Evolutionary conservation across 2,113 vertebrate species (phyloP), one percentile per base, ranked within the genome.

Genomic region (Casuarius casuarius): DNA sequence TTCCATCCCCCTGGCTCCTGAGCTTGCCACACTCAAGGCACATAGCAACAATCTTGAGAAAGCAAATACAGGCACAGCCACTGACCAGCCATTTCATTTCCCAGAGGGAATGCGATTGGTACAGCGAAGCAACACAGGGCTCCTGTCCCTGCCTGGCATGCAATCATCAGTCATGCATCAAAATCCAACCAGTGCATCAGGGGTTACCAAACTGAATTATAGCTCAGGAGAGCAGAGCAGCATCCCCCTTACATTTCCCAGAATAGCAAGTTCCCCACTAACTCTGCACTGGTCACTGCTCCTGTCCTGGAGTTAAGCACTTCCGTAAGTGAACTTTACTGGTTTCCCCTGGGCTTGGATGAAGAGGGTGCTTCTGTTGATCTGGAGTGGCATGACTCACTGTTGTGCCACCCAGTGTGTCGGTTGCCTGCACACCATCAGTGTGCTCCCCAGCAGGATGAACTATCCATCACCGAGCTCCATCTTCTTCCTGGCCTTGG

Each of bases 291-390:
- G 51, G 26, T 21, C 16, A 23, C 71, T 84, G 31, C 5, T 67
- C 8, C 15, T 87, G 16, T 89, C 28, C 56, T 65, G 9, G 7
- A 48, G 14, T 33, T 73, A 59, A 62, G 63, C 15, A 22, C 18
- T 77, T 40, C 4, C 3, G 1, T 71, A 63, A 81, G 10, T 3
- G 0, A 38, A 81, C 8, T 31, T 74, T 21, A 28, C 18, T 56
- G 31, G 19, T 8, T 84, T 95, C 51, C 21, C 38, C 48, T 65
- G 48, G 25, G 23, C 66, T 77, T 68, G 61, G 61, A 56, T 78
- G 61, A 91, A 59, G 51, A 33, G 0, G 0, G 31, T 16, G 38
- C 1, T 48, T 78, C 10, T n/a, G 31, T 12, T 35, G 1, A 9
- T 78, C 65, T 4, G 1, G 35, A 70, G 5, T 51, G 23, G 2